A percentile compares a stretch with the other conserved stretches of the same genome.
Conservation (phyloP, 2,888 invertebrate species). For the Sipunculus nudus region DNA sequence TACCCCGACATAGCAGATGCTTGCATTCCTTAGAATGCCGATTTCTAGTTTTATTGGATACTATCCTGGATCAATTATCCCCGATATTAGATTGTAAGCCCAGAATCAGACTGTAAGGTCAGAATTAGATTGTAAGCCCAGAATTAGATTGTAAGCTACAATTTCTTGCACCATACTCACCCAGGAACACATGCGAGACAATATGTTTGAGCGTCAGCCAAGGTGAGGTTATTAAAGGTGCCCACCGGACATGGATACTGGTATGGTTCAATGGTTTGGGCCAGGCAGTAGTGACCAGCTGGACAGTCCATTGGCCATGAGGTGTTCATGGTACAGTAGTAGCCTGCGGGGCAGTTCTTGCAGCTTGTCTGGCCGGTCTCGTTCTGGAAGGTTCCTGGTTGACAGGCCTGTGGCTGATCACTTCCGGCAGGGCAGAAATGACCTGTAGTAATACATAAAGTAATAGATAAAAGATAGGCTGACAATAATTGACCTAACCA, state of each 20-base stretch:
- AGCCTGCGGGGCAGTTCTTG: constrained; percentile 51
- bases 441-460: constrained; percentile 45
- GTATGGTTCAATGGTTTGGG: constrained; percentile 30
- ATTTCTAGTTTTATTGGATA: too few relatives aligned
- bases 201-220: constrained; percentile 37
- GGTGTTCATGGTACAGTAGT: constrained; percentile 58
- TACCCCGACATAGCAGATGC: too few relatives aligned
- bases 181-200: constrained; percentile 58
- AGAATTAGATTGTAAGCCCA: too few relatives aligned
- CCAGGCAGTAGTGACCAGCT: constrained; percentile 53
- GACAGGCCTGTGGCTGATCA: constrained; percentile 48
- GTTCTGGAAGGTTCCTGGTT: constrained; percentile 42
- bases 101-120: too few relatives aligned
- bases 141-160: too few relatives aligned
- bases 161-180: too few relatives aligned
- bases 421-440: constrained; percentile 49
- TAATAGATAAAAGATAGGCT: neutral
- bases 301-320: constrained; percentile 56
- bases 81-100: too few relatives aligned
- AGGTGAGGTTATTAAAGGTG: constrained; percentile 58
- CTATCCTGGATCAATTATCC: too few relatives aligned
- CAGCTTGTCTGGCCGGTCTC: constrained; percentile 47
- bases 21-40: too few relatives aligned
- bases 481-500: too few relatives aligned
- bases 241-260: constrained; percentile 56